Conservation (phyloP, 2,113 vertebrate species). For the Hemicordylus capensis region DNA sequence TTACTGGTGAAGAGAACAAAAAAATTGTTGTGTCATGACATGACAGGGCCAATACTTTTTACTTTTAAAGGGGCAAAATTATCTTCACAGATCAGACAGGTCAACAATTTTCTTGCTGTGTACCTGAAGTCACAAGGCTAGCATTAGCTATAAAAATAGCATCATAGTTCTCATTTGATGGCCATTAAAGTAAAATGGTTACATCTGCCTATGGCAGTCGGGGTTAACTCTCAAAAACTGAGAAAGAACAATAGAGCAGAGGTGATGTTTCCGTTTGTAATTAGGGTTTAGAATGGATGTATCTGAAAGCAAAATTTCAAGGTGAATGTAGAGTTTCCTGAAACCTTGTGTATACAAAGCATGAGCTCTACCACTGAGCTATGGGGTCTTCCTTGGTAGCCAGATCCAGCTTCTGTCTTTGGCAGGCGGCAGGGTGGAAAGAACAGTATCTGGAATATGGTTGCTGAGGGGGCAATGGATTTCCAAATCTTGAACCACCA, state of each 20-base stretch:
- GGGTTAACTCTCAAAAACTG: not conserved
- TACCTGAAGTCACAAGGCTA: constrained; percentile 24
- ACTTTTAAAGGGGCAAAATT: constrained; percentile 12
- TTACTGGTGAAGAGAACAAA: constrained; percentile 40
- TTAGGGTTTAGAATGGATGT: not conserved
- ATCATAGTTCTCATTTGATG: not conserved
- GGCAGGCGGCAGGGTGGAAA: too few species aligned
- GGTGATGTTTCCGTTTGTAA: too few species aligned
- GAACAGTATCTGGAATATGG: not conserved
- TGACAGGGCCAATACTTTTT: constrained; percentile 38
- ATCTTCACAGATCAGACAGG: constrained; percentile 21
- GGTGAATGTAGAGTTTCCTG: not conserved
- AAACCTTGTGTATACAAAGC: not conserved
- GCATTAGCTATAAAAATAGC: not conserved
- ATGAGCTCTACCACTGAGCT: not conserved
- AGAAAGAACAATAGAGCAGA: fast-evolving
- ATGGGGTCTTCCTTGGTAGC: not conserved
- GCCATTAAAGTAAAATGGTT: not conserved
- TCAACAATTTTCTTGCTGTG: not conserved
- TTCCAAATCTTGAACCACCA: not conserved
- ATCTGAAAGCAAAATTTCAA: not conserved
- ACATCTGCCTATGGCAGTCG: not conserved
- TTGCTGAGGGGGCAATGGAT: not conserved
- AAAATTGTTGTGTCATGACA: constrained; percentile 19
- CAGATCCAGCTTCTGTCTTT: not conserved